phyloP scores from a whole-genome alignment of 2,113 vertebrate species.

The Brevimyrus niger region DNA sequence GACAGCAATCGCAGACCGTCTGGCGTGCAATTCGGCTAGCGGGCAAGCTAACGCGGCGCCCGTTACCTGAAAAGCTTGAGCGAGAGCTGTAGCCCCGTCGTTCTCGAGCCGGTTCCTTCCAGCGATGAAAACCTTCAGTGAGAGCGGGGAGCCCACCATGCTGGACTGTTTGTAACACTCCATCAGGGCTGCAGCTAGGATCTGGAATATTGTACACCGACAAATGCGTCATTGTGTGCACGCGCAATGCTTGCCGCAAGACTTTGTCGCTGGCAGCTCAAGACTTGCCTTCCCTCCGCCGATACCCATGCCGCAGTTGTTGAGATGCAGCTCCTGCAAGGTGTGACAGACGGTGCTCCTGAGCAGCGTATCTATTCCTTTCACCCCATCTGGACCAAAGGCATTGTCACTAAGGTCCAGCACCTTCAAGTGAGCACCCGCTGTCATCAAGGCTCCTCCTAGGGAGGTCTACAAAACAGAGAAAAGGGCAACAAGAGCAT shows the following conservation, averaged over 20 bases:
- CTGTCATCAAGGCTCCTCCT: conserved; percentile 78
- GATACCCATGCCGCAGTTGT: conserved; percentile 97
- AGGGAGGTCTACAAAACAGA: conserved; percentile 70
- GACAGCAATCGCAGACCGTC: background rate
- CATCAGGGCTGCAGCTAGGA: conserved; percentile 79
- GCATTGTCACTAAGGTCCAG: conserved; percentile 96
- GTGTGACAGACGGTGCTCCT: conserved; percentile 80
- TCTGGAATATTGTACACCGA: conserved; percentile 53
- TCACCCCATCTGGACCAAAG: conserved; percentile 90
- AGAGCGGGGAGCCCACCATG: conserved; percentile 65
- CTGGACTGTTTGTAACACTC: conserved; percentile 78
- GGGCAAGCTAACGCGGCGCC: background rate
- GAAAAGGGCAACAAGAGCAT: background rate
- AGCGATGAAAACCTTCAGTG: conserved; percentile 86
- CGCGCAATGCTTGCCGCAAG: background rate
- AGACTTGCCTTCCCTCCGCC: conserved; percentile 87
- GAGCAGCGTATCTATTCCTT: conserved; percentile 81
- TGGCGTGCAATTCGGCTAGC: background rate
- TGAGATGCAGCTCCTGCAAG: conserved; percentile 81
- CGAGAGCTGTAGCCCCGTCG: conserved; percentile 87
- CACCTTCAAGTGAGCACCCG: conserved; percentile 78
- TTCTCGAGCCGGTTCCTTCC: conserved; percentile 95
- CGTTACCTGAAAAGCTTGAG: conserved; percentile 84
- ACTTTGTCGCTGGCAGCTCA: background rate
- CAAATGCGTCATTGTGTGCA: background rate